phyloP scores from a whole-genome alignment of 2,888 invertebrate genomes.

The Papilio protenor region DNA sequence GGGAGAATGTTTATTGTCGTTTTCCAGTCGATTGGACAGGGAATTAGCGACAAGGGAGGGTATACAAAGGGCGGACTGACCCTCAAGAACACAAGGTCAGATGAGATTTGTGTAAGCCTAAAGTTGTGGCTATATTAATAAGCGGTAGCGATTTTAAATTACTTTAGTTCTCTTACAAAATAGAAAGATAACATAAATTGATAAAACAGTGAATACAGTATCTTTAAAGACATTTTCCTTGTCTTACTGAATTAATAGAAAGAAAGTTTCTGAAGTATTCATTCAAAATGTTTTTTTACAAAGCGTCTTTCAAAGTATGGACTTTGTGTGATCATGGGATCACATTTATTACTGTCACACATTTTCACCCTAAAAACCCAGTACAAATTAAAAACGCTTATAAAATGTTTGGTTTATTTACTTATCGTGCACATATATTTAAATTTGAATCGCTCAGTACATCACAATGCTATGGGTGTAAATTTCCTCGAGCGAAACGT shows the following conservation, averaged over 20 bases:
- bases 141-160: conserved; percentile 17
- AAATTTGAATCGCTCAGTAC: conserved; percentile 1
- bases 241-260: neutral
- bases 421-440: neutral
- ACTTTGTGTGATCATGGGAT: too few relatives aligned
- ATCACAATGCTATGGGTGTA: neutral
- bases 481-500: conserved; percentile 26
- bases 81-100: conserved; percentile 35
- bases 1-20: neutral
- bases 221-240: neutral
- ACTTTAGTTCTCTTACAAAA: neutral
- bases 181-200: neutral
- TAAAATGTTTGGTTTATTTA: neutral
- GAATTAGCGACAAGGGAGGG: conserved; percentile 15
- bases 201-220: too few relatives aligned
- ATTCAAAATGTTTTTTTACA: neutral
- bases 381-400: neutral
- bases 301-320: too few relatives aligned
- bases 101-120: conserved; percentile 30
- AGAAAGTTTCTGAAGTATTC: too few relatives aligned
- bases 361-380: neutral
- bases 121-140: conserved; percentile 2
- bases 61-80: conserved; percentile 20
- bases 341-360: too few relatives aligned
- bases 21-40: neutral